A percentile compares a stretch with the other conserved stretches of the same genome.
Evolutionary conservation across 2,888 invertebrate species (phyloP).

Genomic region (Trypoxylon attenuatum): DNA sequence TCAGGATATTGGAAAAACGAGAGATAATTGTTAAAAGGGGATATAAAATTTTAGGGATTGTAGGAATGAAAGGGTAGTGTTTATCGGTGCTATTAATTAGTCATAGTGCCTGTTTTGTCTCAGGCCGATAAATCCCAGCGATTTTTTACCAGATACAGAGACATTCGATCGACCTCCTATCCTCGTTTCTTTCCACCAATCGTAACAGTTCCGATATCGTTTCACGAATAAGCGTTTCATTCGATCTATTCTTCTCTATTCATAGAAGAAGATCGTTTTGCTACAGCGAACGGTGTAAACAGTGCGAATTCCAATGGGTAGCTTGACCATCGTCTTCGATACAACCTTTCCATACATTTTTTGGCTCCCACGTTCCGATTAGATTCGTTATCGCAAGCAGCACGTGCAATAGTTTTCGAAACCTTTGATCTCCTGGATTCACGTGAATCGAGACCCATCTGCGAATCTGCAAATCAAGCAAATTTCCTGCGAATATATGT

Average conservation of each 20-base stretch:
- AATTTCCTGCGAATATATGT: too few relatives aligned
- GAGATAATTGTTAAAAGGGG: too few relatives aligned
- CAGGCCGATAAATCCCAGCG: conserved; percentile 24
- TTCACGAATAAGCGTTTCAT: conserved; percentile 15
- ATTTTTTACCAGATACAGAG: conserved; percentile 37
- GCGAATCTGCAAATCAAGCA: too few relatives aligned
- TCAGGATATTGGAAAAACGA: too few relatives aligned
- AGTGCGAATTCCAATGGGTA: too few relatives aligned
- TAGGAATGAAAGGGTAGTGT: conserved; percentile 17
- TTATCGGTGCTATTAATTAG: conserved; percentile 29
- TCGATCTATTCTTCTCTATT: conserved; percentile 4
- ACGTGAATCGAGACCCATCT: too few relatives aligned
- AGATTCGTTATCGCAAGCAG: too few relatives aligned
- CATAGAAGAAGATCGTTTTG: not conserved
- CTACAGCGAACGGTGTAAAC: not conserved
- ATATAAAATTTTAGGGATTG: too few relatives aligned
- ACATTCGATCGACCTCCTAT: conserved; percentile 52
- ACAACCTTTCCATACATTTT: not conserved
- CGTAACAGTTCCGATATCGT: conserved; percentile 36
- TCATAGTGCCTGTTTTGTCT: conserved; percentile 37
- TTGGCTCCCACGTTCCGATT: not conserved
- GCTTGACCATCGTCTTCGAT: not conserved
- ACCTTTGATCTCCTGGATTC: too few relatives aligned
- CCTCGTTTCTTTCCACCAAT: conserved; percentile 56
- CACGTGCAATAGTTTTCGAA: too few relatives aligned